Evolutionary conservation across 2,888 invertebrate genomes (phyloP).

Genomic region (Plutella xylostella): DNA sequence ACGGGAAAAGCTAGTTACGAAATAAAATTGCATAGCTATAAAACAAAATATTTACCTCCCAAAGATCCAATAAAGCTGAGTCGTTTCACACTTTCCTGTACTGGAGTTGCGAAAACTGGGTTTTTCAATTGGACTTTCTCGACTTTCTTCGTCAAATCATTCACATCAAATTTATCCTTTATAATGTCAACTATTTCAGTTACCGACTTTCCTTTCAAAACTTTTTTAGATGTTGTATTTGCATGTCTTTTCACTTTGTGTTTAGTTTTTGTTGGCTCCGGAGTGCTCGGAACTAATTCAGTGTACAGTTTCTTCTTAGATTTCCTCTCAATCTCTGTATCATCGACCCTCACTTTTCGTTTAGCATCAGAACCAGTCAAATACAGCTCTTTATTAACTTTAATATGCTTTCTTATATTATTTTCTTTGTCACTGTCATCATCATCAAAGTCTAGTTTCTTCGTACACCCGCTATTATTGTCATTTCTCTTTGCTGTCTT

Average conservation of each 20-base stretch:
- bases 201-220: conserved; percentile 41
- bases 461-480: conserved; percentile 35
- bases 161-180: conserved; percentile 18
- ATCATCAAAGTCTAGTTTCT: conserved; percentile 40
- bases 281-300: conserved; percentile 42
- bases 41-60: conserved; percentile 43
- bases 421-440: conserved; percentile 53
- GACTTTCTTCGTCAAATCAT: conserved; percentile 29
- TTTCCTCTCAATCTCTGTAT: conserved; percentile 33
- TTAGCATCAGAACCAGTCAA: conserved; percentile 45
- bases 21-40: neutral
- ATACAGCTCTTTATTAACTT: conserved; percentile 40
- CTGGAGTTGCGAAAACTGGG: conserved; percentile 26
- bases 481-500: conserved; percentile 38
- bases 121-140: conserved; percentile 15
- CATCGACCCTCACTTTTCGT: conserved; percentile 24
- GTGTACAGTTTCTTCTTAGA: conserved; percentile 53
- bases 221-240: conserved; percentile 41
- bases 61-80: conserved; percentile 68
- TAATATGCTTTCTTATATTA: conserved; percentile 30
- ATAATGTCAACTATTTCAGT: conserved; percentile 45
- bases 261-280: conserved; percentile 34
- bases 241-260: conserved; percentile 27
- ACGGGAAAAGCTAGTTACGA: no score
- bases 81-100: conserved; percentile 27